Evolutionary conservation across 2,113 vertebrate genomes (phyloP), one percentile per base, ranked within the genome.

Genomic region (Typhlomys cinereus): DNA sequence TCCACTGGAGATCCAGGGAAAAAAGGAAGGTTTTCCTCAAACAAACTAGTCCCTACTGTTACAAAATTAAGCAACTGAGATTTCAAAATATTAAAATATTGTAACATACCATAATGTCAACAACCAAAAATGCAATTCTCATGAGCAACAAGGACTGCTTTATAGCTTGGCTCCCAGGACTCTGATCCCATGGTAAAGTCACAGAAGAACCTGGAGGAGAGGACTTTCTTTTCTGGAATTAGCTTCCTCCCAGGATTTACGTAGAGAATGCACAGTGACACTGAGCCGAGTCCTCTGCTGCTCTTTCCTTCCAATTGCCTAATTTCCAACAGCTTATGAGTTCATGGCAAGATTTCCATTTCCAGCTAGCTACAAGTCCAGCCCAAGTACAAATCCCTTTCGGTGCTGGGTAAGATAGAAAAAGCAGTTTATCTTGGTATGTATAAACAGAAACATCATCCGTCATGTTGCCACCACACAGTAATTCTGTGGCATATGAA

Each of bases 11-110:
- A 64, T 62, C 67, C 80, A n/a, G n/a, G 44, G 11, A 93, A 92
- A 31, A 29, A 46, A 93, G 54, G 62, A 85, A 29, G 69, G n/a
- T n/a, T 73, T 74, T 27, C 17, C 34, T 93, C 87, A 86, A 34
- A 85, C 73, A 57, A 95, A 73, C 85, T 39, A 61, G 39, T 64
- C 79, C 71, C 88, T 88, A 57, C 89, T 57, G 66, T 80, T 93
- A 23, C 44, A 81, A 96, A 96, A 96, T 87, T 73, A 92, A 13
- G 0, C 89, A 81, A 59, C 64, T 3, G 0, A 80, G 92, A 87
- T 62, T 64, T 20, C 44, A 95, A 78, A 74, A 59, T 69, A 80
- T 94, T 95, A 88, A 71, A 92, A 89, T 94, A 91, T 85, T 94
- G 93, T 70, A 80, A 85, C 34, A 70, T n/a, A 41, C 27, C 41